Evolutionary conservation across 2,888 invertebrate species (phyloP), one percentile per base, ranked within the genome.

Genomic region (Smittia aterrima): DNA sequence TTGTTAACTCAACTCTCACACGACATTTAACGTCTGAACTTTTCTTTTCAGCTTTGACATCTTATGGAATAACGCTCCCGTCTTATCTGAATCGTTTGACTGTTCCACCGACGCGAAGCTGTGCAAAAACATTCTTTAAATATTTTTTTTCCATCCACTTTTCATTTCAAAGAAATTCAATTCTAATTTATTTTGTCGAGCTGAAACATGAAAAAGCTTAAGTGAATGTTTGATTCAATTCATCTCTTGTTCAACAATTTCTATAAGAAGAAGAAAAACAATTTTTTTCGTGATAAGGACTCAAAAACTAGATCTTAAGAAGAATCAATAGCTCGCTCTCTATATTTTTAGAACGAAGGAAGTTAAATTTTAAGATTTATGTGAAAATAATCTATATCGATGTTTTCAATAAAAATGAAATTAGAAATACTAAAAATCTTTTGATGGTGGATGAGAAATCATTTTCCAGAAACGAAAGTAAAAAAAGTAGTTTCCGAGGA

Each of bases 61-160:
- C 70, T 80, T 82, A 11, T 82, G 82, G 82, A 80, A 80, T 75
- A 81, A 82, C 71, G 80, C 82, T 76, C 81, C 81, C 75, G 81
- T 81, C 74, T 76, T 82, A 77, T 79, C 82, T 16, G 79, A 79
- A 32, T 80, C 82, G 9, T 79, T 79, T 24, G 79, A 80, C 71
- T 82, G 82, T 75, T 79, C 79, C 62, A 66, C 47, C 20, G 74
- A 66, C 25, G 32, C 66, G n/a, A 66, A 25, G 41, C 22, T 47
- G 41, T 74, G 74, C 47, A 74, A 16, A 27, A 74, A 74, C 16
- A 74, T 74, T 47, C 66, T 74, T 20, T 74, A 66, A 74, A 40
- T 20, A 18, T 40, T 13, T 67, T 2, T 11, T 13, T 67, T n/a
- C 11, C 4, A 40, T 24, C 7, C 16, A 47, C n/a, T 24, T 22